These are phyloP conservation scores for Eilema depressum DNA, from an alignment of 2,888 invertebrate genomes.

Conservation along the genomic window DNA sequence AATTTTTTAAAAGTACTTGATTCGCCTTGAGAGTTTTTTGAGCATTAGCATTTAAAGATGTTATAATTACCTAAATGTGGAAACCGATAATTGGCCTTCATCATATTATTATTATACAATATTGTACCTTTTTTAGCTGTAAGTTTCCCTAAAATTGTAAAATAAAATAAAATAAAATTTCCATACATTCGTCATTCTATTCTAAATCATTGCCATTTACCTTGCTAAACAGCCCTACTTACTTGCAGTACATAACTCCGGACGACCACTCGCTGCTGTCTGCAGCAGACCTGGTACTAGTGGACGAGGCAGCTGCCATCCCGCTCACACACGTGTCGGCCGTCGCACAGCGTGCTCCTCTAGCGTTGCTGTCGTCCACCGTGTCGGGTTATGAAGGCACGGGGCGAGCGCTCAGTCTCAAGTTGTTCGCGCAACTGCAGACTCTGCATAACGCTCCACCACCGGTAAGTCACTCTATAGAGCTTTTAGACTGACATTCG, in stretches of 20 bases:
- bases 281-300: conserved; percentile 97
- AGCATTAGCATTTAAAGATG: too few species aligned
- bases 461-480: conserved; percentile 78
- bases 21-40: too few species aligned
- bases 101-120: too few species aligned
- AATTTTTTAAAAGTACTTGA: too few species aligned
- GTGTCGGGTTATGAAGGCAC: conserved; percentile 99
- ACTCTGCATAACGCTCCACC: conserved; percentile 87
- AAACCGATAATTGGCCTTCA: too few species aligned
- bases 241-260: conserved; percentile 97
- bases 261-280: conserved; percentile 95
- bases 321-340: conserved; percentile 97
- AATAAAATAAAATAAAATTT: too few species aligned
- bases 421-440: conserved; percentile 95
- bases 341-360: conserved; percentile 95
- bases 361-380: conserved; percentile 98
- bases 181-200: too few species aligned
- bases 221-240: neutral
- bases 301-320: conserved; percentile 99
- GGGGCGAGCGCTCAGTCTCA: conserved; percentile 97
- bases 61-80: too few species aligned
- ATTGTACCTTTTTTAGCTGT: too few species aligned
- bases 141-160: too few species aligned
- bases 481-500: too few species aligned
- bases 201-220: too few species aligned